Conservation (phyloP, 2,797 vertebrate genomes). For the Paedocypris micromegethes region DNA sequence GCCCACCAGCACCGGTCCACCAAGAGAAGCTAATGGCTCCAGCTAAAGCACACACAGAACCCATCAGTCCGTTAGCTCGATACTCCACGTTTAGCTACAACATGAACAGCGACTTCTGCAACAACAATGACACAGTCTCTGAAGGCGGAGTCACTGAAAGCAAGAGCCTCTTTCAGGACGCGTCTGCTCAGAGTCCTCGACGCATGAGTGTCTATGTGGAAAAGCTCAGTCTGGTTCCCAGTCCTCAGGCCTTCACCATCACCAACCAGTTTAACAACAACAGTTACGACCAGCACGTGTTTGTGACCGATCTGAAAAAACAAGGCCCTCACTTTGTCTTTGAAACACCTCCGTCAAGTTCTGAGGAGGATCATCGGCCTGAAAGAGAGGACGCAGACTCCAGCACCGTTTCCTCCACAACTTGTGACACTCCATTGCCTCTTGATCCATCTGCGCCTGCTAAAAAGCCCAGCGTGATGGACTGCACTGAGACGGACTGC, state of each 20-base stretch:
- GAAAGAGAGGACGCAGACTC: conserved; percentile 57
- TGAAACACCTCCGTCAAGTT: conserved; percentile 48
- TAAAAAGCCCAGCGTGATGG: conserved; percentile 66
- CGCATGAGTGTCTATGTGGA: conserved; percentile 72
- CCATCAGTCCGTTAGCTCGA: conserved; percentile 61
- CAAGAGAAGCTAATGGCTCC: conserved; percentile 53
- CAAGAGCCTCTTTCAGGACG: conserved; percentile 57
- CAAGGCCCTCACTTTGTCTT: conserved; percentile 49
- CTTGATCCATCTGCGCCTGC: conserved; percentile 67
- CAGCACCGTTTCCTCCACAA: conserved; percentile 70
- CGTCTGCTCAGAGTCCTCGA: conserved; percentile 34
- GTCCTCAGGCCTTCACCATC: conserved; percentile 74
- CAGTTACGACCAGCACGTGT: conserved; percentile 60
- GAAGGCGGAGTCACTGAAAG: conserved; percentile 57
- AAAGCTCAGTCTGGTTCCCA: conserved; percentile 75
- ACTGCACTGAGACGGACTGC: conserved; percentile 84
- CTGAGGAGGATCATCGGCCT: conserved; percentile 45
- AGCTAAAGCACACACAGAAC: conserved; percentile 61
- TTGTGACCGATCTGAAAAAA: conserved; percentile 62
- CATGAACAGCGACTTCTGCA: conserved; percentile 51
- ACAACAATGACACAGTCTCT: conserved; percentile 61
- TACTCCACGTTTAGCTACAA: conserved; percentile 59
- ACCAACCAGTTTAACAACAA: conserved; percentile 64
- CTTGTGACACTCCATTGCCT: conserved; percentile 67
- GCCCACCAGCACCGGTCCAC: conserved; percentile 47